Evolutionary conservation across 2,888 invertebrate species (phyloP).

Genomic region (Monochamus alternatus): DNA sequence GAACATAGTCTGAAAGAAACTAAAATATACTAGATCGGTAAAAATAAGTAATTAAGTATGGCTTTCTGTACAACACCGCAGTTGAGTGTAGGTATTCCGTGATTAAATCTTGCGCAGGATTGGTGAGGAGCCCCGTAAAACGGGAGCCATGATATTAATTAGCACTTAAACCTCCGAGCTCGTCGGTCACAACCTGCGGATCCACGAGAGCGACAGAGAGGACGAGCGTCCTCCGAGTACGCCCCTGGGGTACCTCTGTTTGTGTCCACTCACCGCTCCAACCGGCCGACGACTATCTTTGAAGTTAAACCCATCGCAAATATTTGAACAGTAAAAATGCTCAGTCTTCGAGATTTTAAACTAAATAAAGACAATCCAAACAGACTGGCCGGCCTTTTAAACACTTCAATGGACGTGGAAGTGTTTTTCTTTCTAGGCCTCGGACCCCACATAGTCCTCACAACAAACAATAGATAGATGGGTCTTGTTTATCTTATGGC

Average conservation of each 20-base stretch:
- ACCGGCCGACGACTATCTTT: conserved; percentile 54
- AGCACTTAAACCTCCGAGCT: conserved; percentile 41
- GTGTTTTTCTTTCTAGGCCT: conserved; percentile 43
- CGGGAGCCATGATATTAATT: conserved; percentile 46
- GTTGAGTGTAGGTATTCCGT: not conserved
- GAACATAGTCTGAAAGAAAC: too few species aligned
- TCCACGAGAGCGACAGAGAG: conserved; percentile 26
- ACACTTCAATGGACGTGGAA: conserved; percentile 51
- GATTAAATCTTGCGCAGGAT: not conserved
- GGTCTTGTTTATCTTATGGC: conserved; percentile 23
- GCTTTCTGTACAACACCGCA: not conserved
- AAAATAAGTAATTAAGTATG: too few species aligned
- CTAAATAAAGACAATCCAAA: conserved; percentile 62
- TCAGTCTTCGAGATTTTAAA: conserved; percentile 61
- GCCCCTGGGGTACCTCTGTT: conserved; percentile 38
- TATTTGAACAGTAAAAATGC: conserved; percentile 64
- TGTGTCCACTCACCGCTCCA: conserved; percentile 35
- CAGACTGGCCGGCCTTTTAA: conserved; percentile 57
- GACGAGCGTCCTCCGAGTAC: conserved; percentile 26
- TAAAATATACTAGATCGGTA: too few species aligned
- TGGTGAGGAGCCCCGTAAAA: conserved; percentile 18
- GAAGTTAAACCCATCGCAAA: conserved; percentile 63
- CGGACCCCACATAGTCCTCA: conserved; percentile 41
- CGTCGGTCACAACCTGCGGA: conserved; percentile 10
- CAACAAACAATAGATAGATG: conserved; percentile 29